Evolutionary conservation across 2,113 vertebrate genomes (phyloP).

Genomic region (Ameiurus melas): DNA sequence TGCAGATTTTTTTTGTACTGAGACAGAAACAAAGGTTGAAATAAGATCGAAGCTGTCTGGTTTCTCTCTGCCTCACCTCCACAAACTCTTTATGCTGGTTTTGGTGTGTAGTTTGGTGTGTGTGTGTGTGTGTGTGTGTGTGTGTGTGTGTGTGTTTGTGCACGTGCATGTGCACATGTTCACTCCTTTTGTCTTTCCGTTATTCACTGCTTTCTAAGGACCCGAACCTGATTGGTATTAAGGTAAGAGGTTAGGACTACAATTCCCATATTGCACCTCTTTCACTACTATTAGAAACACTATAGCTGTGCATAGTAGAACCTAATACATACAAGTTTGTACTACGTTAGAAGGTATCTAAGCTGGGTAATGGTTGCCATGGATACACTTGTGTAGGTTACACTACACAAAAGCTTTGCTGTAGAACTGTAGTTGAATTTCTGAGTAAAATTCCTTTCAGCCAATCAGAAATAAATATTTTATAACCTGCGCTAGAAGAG

Average conservation of each 20-base stretch:
- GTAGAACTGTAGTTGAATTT: no score
- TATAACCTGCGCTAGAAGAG: background rate
- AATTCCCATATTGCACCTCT: conserved; percentile 47
- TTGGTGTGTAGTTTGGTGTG: conserved; percentile 18
- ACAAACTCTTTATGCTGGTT: background rate
- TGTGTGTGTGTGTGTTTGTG: conserved; percentile 27
- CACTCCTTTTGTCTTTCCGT: conserved; percentile 44
- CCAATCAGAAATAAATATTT: background rate
- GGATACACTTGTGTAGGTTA: background rate
- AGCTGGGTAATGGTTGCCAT: background rate
- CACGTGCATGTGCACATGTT: background rate
- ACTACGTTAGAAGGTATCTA: no score
- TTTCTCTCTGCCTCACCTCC: background rate
- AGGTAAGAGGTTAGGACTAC: conserved; percentile 57
- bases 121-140: conserved; percentile 26
- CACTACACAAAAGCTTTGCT: background rate
- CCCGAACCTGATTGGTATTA: conserved; percentile 52
- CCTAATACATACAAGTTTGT: background rate
- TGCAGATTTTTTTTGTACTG: background rate
- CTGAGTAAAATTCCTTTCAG: background rate
- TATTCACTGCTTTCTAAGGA: conserved; percentile 60
- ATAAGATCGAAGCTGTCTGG: background rate
- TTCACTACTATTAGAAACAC: background rate
- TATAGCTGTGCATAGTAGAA: background rate
- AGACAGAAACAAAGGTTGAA: background rate